These are phyloP conservation scores for Apis laboriosa DNA, from an alignment of 1,140 invertebrate genomes.

Conservation along the genomic window DNA sequence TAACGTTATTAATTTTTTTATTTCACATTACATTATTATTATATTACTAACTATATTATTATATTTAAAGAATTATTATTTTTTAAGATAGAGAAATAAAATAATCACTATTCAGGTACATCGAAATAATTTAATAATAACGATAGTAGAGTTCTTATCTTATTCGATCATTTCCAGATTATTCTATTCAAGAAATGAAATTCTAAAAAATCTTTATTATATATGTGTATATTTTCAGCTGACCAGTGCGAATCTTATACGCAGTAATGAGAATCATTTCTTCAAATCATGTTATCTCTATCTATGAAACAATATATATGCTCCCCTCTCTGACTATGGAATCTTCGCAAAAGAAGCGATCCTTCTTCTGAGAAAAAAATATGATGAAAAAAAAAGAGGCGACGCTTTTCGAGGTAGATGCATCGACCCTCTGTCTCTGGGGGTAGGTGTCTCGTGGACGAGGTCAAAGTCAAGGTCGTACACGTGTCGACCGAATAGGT, in stretches of 20 bases:
- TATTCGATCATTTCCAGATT: neutral
- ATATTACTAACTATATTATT: too few relatives aligned
- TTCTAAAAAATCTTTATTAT: too few relatives aligned
- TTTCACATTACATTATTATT: too few relatives aligned
- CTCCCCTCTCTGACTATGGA: fast-evolving
- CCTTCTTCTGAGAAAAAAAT: neutral
- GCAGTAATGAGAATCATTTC: too few relatives aligned
- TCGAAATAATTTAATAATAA: too few relatives aligned
- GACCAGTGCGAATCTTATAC: neutral
- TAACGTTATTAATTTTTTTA: too few relatives aligned
- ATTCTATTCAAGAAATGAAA: neutral
- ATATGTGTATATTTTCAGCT: fast-evolving
- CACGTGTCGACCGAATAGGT: conserved; percentile 52
- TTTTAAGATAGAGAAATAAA: too few relatives aligned
- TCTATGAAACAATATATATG: too few relatives aligned
- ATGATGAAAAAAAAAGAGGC: neutral
- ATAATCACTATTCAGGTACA: too few relatives aligned
- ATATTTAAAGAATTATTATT: too few relatives aligned
- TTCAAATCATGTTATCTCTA: neutral
- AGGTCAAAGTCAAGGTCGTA: conserved; percentile 54
- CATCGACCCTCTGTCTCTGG: neutral
- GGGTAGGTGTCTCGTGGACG: neutral
- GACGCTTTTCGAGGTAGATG: neutral
- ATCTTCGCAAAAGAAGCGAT: neutral
- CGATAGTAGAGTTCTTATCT: too few relatives aligned